phyloP scores from a whole-genome alignment of 30 jellyfish, hydroid and myxozoan genomes.

The Hydra vulgaris region DNA sequence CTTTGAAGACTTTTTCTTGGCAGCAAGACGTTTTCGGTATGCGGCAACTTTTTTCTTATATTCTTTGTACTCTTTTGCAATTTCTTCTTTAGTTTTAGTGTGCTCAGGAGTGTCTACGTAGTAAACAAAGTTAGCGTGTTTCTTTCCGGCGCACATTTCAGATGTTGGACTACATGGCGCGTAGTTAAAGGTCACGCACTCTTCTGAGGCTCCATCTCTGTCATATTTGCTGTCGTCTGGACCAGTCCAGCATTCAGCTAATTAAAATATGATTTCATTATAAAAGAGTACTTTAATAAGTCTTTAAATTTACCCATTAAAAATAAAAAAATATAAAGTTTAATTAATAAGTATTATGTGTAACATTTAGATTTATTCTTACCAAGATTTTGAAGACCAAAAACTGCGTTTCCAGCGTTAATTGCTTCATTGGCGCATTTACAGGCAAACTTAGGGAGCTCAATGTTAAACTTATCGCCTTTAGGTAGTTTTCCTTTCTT shows the following conservation, averaged over 20 bases:
- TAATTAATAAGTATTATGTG: no score
- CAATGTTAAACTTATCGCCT: constrained; percentile 46
- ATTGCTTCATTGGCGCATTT: constrained; percentile 95
- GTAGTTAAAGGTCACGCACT: constrained; percentile 80
- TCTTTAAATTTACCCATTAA: no score
- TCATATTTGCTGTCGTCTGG: constrained; percentile 91
- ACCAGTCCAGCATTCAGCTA: constrained; percentile 99
- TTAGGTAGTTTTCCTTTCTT: constrained; percentile 61
- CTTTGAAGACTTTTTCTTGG: constrained; percentile 44
- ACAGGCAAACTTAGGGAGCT: constrained; percentile 76
- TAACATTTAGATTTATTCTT: background rate
- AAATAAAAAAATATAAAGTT: no score
- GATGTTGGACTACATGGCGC: constrained; percentile 45
- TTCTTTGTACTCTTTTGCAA: constrained; percentile 59
- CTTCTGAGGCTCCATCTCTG: constrained; percentile 75
- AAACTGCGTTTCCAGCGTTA: constrained; percentile 79
- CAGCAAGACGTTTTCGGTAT: constrained; percentile 49
- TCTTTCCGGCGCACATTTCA: constrained; percentile 87
- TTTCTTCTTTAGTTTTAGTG: constrained; percentile 74
- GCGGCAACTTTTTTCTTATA: constrained; percentile 51
- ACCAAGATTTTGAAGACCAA: constrained; percentile 87
- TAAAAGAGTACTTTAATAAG: background rate
- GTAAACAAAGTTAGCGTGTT: constrained; percentile 75
- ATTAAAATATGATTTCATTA: background rate
- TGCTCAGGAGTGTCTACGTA: constrained; percentile 90